A percentile compares a stretch with the other conserved stretches of the same genome.
Conservation (phyloP, 2,113 vertebrate species). For the Zapus hudsonius region DNA sequence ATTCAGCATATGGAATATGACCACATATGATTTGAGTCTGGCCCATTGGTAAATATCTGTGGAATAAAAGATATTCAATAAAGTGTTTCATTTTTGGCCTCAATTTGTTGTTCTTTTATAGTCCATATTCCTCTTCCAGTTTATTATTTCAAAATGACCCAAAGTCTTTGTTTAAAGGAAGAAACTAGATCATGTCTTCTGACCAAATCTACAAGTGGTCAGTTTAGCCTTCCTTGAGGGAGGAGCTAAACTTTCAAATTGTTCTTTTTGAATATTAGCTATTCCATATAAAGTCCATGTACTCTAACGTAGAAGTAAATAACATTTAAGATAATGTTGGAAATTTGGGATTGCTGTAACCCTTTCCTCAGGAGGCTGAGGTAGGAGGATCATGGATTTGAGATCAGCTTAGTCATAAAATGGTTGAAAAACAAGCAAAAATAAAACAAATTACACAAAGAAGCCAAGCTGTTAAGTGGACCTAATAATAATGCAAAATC, state of each 20-base stretch:
- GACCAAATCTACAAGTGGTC: no score
- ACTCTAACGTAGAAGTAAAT: no score
- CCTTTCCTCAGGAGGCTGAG: neutral
- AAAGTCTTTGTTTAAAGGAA: accelerated
- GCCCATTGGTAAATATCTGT: no score
- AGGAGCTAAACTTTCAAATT: neutral
- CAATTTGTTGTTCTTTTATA: neutral
- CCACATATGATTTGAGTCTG: neutral
- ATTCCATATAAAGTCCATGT: neutral
- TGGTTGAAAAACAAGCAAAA: neutral
- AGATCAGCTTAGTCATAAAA: neutral
- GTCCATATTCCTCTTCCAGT: accelerated
- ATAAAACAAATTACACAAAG: neutral
- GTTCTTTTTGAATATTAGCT: no score
- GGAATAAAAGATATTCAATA: neutral
- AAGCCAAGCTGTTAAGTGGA: neutral
- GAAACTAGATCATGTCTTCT: neutral
- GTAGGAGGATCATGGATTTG: neutral
- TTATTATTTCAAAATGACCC: neutral
- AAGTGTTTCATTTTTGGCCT: accelerated
- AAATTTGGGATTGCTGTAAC: neutral
- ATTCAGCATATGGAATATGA: neutral
- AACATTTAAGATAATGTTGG: neutral
- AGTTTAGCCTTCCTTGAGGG: neutral
- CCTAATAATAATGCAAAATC: neutral